Evolutionary conservation across 2,113 vertebrate genomes (phyloP), one percentile per base, ranked within the genome.

Genomic region (Ammodytes marinus): DNA sequence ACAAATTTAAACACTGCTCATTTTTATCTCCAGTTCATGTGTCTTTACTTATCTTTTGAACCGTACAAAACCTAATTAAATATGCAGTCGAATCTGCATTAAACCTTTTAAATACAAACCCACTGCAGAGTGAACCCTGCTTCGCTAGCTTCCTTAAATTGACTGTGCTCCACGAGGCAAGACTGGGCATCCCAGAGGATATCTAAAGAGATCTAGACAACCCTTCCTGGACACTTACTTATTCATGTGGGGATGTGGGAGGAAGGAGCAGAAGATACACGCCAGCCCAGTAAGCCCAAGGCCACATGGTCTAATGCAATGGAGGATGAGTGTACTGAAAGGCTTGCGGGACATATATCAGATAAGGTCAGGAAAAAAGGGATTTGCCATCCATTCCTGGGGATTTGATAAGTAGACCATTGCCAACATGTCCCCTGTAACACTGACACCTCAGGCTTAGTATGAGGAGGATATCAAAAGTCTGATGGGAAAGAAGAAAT

Each of bases 351-450:
- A 79, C 78, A 86, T 52, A 86, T 82, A 86, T 88, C 69, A 80
- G 85, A 92, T 89, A 81, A 88, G 85, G 78, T 90, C 84, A 65
- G 82, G 85, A 77, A 2, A 49, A 87, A 89, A 57, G 42, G 83
- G 84, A 91, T 90, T 92, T 89, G 71, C 71, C 69, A 52, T 82
- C 82, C 60, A 77, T 89, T 88, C 59, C 13, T 74, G 77, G 81
- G 86, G 85, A 86, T 91, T 91, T 91, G 83, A 84, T 87, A 90
- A 85, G 86, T 69, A 83, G 79, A 89, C 77, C 69, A 58, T 63
- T 69, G 80, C 79, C 19, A 65, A 77, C 86, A 72, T 79, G 80
- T 71, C 65, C 47, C 70, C 58, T 61, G 70, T 54, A 79, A 85
- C 12, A 50, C 45, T 71, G 80, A 80, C 74, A 88, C 83, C 83